Percentiles rank a stretch among this genome's conserved stretches.
Conservation (phyloP, 2,113 vertebrate genomes). For the Nycticorax nycticorax region DNA sequence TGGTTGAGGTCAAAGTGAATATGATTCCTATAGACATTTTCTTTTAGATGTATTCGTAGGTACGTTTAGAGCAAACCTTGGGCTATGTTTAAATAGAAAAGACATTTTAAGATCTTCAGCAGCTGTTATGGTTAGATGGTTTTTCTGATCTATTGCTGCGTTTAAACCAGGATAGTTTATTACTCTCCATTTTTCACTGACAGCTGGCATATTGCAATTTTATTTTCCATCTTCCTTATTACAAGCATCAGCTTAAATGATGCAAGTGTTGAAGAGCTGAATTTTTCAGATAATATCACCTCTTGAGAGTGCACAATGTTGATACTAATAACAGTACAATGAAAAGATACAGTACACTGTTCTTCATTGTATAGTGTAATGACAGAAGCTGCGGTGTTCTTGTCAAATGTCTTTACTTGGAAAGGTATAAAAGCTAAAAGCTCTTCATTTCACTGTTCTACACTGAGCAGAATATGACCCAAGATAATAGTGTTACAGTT, state of each 20-base stretch:
- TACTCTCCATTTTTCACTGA: not conserved
- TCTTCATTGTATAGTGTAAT: not conserved
- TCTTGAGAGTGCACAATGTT: not conserved
- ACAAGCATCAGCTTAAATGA: not conserved
- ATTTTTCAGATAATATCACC: not conserved
- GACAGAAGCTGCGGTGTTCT: not conserved
- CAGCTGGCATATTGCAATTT: not conserved
- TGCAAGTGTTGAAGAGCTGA: not conserved
- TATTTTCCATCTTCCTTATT: not conserved
- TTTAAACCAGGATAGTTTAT: constrained; percentile 6
- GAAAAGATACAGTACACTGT: not conserved
- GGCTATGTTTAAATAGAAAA: constrained; percentile 29
- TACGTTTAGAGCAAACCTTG: not conserved
- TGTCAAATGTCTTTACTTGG: not conserved
- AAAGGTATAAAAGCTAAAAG: not conserved
- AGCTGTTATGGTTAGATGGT: not conserved
- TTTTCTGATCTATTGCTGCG: constrained; percentile 35
- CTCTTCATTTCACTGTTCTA: not conserved
- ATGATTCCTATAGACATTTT: not conserved
- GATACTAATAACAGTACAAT: not conserved
- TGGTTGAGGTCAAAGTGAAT: not conserved
- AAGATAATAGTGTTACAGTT: not conserved
- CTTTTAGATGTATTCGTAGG: not conserved
- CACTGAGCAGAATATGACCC: not conserved
- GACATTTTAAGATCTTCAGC: not conserved